Conservation (phyloP, 2,113 vertebrate genomes). For the Trichomycterus rosablanca region DNA sequence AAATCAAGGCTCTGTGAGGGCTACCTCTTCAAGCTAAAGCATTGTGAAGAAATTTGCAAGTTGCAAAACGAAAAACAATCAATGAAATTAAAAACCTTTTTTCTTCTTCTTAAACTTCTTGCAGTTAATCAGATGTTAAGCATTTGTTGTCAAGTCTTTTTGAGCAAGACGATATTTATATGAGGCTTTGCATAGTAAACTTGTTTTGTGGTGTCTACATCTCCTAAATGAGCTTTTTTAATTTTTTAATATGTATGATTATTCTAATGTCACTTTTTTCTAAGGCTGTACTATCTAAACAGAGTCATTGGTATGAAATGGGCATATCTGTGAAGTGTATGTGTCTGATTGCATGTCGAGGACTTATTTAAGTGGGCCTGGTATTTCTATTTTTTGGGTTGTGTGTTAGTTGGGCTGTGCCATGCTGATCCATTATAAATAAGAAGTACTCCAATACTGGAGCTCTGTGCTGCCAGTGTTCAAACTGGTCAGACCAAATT, state of each 20-base stretch:
- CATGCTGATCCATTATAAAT: conserved; percentile 20
- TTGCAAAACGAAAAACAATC: conserved; percentile 78
- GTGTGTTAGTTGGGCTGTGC: conserved; percentile 4
- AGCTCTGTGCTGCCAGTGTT: conserved; percentile 38
- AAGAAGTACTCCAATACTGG: conserved; percentile 4
- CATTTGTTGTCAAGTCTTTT: conserved; percentile 89
- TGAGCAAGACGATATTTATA: conserved; percentile 91
- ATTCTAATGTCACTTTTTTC: conserved; percentile 81
- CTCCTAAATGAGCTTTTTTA: conserved; percentile 52
- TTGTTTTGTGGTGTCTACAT: conserved; percentile 85
- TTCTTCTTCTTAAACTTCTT: conserved; percentile 62
- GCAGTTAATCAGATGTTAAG: conserved; percentile 87
- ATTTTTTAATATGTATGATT: conserved; percentile 82
- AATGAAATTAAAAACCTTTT: conserved; percentile 76
- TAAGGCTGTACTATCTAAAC: conserved; percentile 26
- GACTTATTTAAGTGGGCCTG: conserved; percentile 1
- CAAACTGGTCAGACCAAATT: conserved; percentile 21
- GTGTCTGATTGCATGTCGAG: conserved; percentile 19
- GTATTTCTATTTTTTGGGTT: conserved; percentile 11
- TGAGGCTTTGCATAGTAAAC: conserved; percentile 87
- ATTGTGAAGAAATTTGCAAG: conserved; percentile 72
- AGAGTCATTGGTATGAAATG: conserved; percentile 44
- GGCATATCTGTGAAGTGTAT: conserved; percentile 68
- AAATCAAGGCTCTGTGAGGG: conserved; percentile 31
- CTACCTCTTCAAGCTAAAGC: conserved; percentile 61